Conservation (phyloP, 2,888 invertebrate genomes). For the Drosophila paramelanica region DNA sequence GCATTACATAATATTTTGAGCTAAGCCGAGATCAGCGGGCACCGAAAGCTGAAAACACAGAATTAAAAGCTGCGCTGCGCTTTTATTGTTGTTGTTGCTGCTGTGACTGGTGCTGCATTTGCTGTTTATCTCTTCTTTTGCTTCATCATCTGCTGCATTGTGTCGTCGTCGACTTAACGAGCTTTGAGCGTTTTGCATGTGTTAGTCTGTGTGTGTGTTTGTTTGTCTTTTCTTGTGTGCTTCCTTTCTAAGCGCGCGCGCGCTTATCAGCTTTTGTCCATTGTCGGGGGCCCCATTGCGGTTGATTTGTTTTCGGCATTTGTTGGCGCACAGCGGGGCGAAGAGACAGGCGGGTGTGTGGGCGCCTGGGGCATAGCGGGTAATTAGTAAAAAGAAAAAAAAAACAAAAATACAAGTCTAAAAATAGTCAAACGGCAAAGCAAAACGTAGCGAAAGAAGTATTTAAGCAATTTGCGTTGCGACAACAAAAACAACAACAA, state of each 20-base stretch:
- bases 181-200: constrained; percentile 17
- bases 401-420: constrained; percentile 41
- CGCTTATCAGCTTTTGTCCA: constrained; percentile 46
- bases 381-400: constrained; percentile 44
- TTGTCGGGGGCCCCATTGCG: constrained; percentile 25
- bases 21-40: constrained; percentile 7
- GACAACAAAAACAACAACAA: constrained; percentile 36
- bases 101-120: constrained; percentile 13
- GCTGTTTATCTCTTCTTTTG: constrained; percentile 11
- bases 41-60: constrained; percentile 5
- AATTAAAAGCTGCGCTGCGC: constrained; percentile 14
- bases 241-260: constrained; percentile 41
- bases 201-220: not conserved
- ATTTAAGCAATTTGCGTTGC: constrained; percentile 58
- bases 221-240: constrained; percentile 1
- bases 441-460: constrained; percentile 46
- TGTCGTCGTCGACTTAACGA: constrained; percentile 3
- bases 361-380: constrained; percentile 21
- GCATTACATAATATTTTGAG: constrained; percentile 27
- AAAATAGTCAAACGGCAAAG: constrained; percentile 49
- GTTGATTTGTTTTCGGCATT: constrained; percentile 29
- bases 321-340: not conserved
- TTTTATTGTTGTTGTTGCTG: constrained; percentile 15
- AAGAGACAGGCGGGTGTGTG: not conserved
- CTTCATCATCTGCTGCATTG: constrained; percentile 11